These are phyloP conservation scores for Saimiri boliviensis DNA, from an alignment of 2,113 vertebrate species.

Conservation along the genomic window DNA sequence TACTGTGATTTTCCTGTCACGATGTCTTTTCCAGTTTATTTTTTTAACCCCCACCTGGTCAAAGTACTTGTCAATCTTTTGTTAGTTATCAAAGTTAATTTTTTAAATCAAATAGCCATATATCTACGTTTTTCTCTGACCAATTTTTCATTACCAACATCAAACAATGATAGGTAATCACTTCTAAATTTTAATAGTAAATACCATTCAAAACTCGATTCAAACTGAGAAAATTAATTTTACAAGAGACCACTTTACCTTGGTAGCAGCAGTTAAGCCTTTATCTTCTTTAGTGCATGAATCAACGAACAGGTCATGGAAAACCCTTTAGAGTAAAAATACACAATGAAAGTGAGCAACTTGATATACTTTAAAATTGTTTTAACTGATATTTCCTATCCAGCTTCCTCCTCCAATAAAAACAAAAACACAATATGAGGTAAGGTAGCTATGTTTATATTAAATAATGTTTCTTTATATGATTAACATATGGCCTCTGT, in stretches of 20 bases:
- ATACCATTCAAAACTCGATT: neutral
- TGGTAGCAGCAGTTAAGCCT: neutral
- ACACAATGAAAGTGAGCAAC: neutral
- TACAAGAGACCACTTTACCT: neutral
- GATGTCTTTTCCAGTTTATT: neutral
- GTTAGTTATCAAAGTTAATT: neutral
- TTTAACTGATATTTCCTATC: neutral
- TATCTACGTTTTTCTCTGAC: too few species aligned
- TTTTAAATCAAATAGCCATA: too few species aligned
- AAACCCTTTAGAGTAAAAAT: neutral
- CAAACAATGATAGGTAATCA: neutral
- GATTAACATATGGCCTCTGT: neutral
- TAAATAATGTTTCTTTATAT: neutral
- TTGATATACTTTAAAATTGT: neutral
- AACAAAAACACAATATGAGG: neutral
- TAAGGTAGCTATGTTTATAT: neutral
- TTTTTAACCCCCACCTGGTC: neutral
- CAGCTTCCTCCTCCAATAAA: neutral
- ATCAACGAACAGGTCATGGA: neutral
- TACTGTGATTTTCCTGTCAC: neutral
- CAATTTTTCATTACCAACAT: too few species aligned
- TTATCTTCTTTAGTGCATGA: neutral
- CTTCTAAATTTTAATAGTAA: neutral
- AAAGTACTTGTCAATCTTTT: neutral
- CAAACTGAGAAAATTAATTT: neutral